Base-by-base conservation (phyloP, 1,140 invertebrate genomes). In the Megathymus violae region DNA sequence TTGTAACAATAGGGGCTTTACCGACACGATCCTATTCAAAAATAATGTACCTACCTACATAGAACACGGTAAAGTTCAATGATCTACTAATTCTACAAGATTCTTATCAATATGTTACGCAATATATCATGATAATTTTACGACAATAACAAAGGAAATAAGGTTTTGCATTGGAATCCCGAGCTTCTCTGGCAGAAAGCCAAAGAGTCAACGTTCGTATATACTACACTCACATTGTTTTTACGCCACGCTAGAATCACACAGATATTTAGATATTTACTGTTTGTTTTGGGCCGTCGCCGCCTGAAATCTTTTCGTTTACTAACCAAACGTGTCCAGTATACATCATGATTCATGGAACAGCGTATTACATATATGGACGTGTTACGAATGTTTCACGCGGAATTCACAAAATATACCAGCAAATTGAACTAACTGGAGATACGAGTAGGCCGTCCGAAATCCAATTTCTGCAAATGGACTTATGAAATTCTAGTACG, bases 281-380 rank as follows among this genome's bases (percentile, higher is more conserved):
- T 69, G 68, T 70, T 70, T 74, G 63, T 70, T 65, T 71, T 70
- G 63, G 62, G 58, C 64, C 16, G 43, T 62, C 41, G 62, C 58
- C 59, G 41, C 50, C 41, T 50, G 60, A 71, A 66, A 71, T 69
- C 56, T 63, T 66, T 71, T 66, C 62, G 41, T 60, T 47, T 71
- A 62, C 65, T 19, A 44, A 58, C 40, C 40, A 58, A 58, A 58
- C 52, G 40, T 58, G 40, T 58, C 27, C 40, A 10, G 52, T 58
- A 44, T 58, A 58, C 40, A 58, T 31, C 40, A 58, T 58, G 40
- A 58, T 44, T 44, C 52, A 36, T 51, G 38, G 50, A 54, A 14
- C 19, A 54, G 11, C 38, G 38, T 56, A 31, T 43, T 41, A 56
- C 38, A 25, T 58, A 44, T 44, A 44, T 31, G 40, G 52, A 58